Percentiles rank a stretch among this genome's conserved stretches.
phyloP scores from a whole-genome alignment of 2,888 invertebrate species.

The Formica aserva region DNA sequence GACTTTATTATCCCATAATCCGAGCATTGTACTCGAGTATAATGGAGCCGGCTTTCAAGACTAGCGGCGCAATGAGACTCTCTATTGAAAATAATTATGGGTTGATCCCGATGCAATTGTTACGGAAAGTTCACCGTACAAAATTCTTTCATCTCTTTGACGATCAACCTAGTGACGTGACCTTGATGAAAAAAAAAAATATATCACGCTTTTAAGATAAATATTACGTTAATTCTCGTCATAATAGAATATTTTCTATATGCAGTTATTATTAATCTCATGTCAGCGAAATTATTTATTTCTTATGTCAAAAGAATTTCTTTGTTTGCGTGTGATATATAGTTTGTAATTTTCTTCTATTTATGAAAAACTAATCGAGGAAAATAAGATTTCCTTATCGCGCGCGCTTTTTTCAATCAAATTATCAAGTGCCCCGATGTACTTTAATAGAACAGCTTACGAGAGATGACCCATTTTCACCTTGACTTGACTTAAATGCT shows the following conservation, averaged over 20 bases:
- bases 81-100: slow-evolving; percentile 72
- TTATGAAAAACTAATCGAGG: neutral
- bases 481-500: slow-evolving; percentile 58
- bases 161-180: slow-evolving; percentile 17
- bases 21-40: slow-evolving; percentile 66
- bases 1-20: slow-evolving; percentile 68
- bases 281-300: neutral
- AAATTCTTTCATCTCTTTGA: slow-evolving; percentile 52
- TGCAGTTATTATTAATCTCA: neutral
- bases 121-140: slow-evolving; percentile 71
- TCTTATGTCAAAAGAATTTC: neutral
- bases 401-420: slow-evolving; percentile 44
- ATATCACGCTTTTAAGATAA: neutral
- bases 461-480: slow-evolving; percentile 68
- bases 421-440: slow-evolving; percentile 56
- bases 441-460: slow-evolving; percentile 59
- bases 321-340: neutral
- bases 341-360: neutral
- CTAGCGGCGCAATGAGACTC: slow-evolving; percentile 63
- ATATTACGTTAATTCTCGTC: neutral
- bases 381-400: slow-evolving; percentile 7
- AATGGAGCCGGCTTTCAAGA: slow-evolving; percentile 69
- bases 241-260: neutral
- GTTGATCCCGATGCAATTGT: slow-evolving; percentile 65
- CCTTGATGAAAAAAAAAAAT: slow-evolving; percentile 4